phyloP scores from a whole-genome alignment of 2,888 invertebrate genomes.

The Bellardia bayeri region DNA sequence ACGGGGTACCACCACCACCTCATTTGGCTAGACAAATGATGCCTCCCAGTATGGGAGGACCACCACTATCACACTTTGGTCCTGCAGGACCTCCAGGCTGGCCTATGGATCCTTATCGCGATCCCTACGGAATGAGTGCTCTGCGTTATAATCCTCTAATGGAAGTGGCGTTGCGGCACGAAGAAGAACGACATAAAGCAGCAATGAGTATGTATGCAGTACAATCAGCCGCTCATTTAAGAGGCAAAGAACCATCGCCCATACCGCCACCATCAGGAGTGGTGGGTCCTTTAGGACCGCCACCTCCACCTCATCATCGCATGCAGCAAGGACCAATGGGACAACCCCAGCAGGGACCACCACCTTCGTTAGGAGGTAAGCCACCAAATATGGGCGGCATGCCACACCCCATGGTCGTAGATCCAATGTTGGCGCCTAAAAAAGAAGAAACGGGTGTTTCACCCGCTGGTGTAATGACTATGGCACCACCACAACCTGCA shows the following conservation, averaged over 20 bases:
- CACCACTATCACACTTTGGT: conserved; percentile 86
- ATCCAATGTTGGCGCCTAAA: conserved; percentile 74
- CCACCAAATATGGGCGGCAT: conserved; percentile 73
- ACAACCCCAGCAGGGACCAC: conserved; percentile 64
- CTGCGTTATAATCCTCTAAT: conserved; percentile 91
- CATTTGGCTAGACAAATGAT: conserved; percentile 86
- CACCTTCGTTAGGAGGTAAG: conserved; percentile 70
- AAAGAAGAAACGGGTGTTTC: conserved; percentile 77
- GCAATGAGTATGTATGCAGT: conserved; percentile 89
- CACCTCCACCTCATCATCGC: conserved; percentile 82
- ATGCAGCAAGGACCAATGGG: conserved; percentile 77
- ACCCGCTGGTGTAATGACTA: conserved; percentile 75
- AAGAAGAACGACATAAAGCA: conserved; percentile 92
- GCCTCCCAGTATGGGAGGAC: conserved; percentile 84
- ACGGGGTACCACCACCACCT: conserved; percentile 85
- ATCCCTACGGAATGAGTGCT: conserved; percentile 87
- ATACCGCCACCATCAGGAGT: conserved; percentile 82
- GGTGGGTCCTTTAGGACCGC: conserved; percentile 79
- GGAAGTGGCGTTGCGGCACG: conserved; percentile 91
- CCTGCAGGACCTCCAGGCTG: conserved; percentile 86
- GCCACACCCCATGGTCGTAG: conserved; percentile 80
- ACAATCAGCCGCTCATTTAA: conserved; percentile 85
- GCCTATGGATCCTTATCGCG: conserved; percentile 88
- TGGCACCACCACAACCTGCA: conserved; percentile 77
- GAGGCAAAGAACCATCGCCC: conserved; percentile 84